Evolutionary conservation across 1,140 invertebrate species (phyloP), one percentile per base, ranked within the genome.

Genomic region (Bombus waltoni): DNA sequence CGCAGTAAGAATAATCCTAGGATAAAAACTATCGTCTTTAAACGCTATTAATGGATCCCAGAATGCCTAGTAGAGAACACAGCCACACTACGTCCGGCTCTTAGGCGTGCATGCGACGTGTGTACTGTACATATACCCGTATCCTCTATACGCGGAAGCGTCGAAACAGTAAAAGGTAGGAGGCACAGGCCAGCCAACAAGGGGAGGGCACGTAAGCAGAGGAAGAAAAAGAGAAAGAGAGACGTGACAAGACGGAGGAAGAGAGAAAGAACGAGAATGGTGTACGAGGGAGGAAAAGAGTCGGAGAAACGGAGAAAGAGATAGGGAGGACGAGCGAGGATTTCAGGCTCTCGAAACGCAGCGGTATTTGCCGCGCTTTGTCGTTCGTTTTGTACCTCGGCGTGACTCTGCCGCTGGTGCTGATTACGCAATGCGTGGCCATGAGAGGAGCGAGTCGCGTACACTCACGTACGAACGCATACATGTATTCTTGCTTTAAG

Each of bases 371-470:
- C 89, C 87, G 87, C 90, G 90, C 88, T 93, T 92, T 89, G 90
- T 94, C 91, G 89, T 91, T 93, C 91, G 88, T 93, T 93, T 93
- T 92, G 89, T 92, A 91, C 92, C 92, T 90, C 91, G 89, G 92
- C 90, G 92, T 87, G 90, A 89, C 91, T 92, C 83, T 87, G 92
- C 87, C 92, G 92, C 80, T 92, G 92, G 90, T 92, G 92, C 86
- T 91, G 93, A 94, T 94, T 94, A 94, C 94, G 94, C 94, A 95
- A 94, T 93, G 93, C 92, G 92, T 94, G 94, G 93, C 93, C 94
- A 94, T 94, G 94, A 94, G 94, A 93, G 93, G 90, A 92, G 90
- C 90, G 92, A 82, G 83, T 78, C 86, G 89, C 86, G 89, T 83
- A 81, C 82, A 79, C 75, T 71, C 81, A 84, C 59, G 68, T 76